Evolutionary conservation across 1,140 invertebrate species (phyloP).

Genomic region (Drosophila athabasca): DNA sequence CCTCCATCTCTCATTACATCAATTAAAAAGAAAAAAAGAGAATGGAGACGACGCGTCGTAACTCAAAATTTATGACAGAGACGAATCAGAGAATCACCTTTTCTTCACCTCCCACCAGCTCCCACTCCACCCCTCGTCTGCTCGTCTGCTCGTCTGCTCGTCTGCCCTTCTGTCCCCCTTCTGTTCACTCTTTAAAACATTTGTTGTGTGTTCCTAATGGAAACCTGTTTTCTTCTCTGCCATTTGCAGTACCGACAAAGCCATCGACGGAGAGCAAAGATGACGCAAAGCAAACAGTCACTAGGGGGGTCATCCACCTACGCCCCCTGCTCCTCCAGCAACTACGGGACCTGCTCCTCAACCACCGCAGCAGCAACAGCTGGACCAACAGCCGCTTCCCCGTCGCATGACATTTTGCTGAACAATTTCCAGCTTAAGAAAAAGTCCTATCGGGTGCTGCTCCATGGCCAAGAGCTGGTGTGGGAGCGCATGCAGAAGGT

Average conservation of each 20-base stretch:
- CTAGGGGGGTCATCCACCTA: conserved; percentile 40
- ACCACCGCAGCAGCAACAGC: conserved; percentile 22
- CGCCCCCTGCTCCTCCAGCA: conserved; percentile 3
- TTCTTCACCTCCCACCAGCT: conserved; percentile 5
- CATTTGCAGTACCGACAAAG: conserved; percentile 53
- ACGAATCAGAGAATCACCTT: conserved; percentile 25
- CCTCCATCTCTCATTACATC: conserved; percentile 34
- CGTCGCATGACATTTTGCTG: conserved; percentile 84
- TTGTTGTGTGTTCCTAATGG: conserved; percentile 40
- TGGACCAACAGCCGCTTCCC: no score
- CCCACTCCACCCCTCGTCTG: not conserved
- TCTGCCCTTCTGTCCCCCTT: not conserved
- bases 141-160: not conserved
- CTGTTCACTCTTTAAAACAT: not conserved
- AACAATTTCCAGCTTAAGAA: conserved; percentile 87
- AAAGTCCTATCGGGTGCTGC: conserved; percentile 87
- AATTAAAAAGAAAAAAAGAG: conserved; percentile 46
- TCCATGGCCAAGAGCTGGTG: conserved; percentile 86
- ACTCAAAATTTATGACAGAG: conserved; percentile 33
- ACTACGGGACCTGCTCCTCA: conserved; percentile 3
- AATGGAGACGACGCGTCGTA: conserved; percentile 29
- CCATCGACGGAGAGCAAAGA: conserved; percentile 59
- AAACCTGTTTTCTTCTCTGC: conserved; percentile 62
- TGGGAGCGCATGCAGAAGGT: conserved; percentile 85
- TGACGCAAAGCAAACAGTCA: conserved; percentile 55